Base-by-base conservation (phyloP, 2,797 vertebrate species). In the Liparis tanakae region DNA sequence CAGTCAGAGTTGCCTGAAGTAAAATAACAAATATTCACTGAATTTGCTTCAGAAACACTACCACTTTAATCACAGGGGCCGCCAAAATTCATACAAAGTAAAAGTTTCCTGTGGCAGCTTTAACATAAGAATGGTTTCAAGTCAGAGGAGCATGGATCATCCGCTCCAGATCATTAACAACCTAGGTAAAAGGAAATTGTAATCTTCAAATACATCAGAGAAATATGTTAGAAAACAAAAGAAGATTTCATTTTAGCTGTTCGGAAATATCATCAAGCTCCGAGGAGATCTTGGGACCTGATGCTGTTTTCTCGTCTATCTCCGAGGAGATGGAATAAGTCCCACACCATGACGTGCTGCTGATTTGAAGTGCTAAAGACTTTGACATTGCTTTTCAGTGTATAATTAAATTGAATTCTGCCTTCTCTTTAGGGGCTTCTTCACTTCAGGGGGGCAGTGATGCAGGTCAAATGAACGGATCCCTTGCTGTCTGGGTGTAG, bases 321-420 rank as follows among this genome's bases (percentile, higher is more conserved):
- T 81, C 85, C 75, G 81, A 51, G 54, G 79, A 85, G 88, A 72
- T 70, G 51, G 59, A 79, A 76, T 46, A 67, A 72, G 73, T 79
- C 70, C 74, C 34, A 67, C 87, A 89, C 86, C 81, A 89, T 75
- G 78, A 79, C n/a, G 34, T 68, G 56, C 79, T 68, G 67, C 78
- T 68, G 79, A 79, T 84, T 85, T 50, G 5, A n/a, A 77, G 87
- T 50, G 85, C 63, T 80, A 85, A 88, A 88, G 71, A 82, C 81
- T 76, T 57, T 83, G 83, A 88, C 86, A 79, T 64, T 39, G 25
- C 79, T 71, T 82, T 84, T 88, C 78, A 72, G 75, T 56, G 56
- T 84, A 72, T 57, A 76, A 90, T 87, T 79, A 82, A 92, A 92
- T 90, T 88, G 81, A 91, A 90, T 88, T 82, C 69, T 60, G 39